Evolutionary conservation across 2,113 vertebrate genomes (phyloP).

Genomic region (Glaucomys volans): DNA sequence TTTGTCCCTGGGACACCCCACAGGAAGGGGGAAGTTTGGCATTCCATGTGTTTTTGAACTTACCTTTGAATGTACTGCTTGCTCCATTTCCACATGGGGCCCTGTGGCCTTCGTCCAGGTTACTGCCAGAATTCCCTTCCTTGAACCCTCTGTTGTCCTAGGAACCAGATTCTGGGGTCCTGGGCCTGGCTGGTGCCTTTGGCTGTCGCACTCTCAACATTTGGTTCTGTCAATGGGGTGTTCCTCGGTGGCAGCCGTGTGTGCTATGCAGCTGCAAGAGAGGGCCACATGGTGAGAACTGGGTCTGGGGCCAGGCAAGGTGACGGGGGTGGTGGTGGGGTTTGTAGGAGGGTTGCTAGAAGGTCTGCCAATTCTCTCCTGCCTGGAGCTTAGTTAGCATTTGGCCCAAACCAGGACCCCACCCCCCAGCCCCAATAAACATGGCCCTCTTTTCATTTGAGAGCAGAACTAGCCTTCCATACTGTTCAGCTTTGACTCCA

Average conservation of each 20-base stretch:
- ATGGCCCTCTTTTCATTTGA: not conserved
- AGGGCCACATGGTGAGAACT: slow-evolving; percentile 93
- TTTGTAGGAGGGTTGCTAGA: not conserved
- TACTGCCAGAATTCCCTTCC: not conserved
- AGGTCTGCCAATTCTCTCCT: not conserved
- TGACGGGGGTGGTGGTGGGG: not conserved
- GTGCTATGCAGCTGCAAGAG: slow-evolving; percentile 93
- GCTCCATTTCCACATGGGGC: not conserved
- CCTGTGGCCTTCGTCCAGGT: not conserved
- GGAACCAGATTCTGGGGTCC: slow-evolving; percentile 92
- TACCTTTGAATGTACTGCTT: not conserved
- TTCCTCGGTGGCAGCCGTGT: slow-evolving; percentile 92
- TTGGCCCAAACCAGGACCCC: not conserved
- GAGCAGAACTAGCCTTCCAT: not conserved
- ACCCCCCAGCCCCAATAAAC: too few species aligned
- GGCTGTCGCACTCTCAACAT: slow-evolving; percentile 91
- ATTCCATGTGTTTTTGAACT: not conserved
- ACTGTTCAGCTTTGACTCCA: not conserved
- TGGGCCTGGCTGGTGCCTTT: slow-evolving; percentile 95
- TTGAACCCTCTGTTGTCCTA: slow-evolving; percentile 69
- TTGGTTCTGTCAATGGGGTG: slow-evolving; percentile 90
- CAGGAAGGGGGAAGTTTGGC: not conserved
- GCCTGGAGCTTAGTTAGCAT: not conserved
- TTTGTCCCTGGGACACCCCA: rapidly evolving
- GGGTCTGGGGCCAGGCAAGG: not conserved